Conservation (phyloP, 2,888 invertebrate genomes). For the Mythimna pallens region DNA sequence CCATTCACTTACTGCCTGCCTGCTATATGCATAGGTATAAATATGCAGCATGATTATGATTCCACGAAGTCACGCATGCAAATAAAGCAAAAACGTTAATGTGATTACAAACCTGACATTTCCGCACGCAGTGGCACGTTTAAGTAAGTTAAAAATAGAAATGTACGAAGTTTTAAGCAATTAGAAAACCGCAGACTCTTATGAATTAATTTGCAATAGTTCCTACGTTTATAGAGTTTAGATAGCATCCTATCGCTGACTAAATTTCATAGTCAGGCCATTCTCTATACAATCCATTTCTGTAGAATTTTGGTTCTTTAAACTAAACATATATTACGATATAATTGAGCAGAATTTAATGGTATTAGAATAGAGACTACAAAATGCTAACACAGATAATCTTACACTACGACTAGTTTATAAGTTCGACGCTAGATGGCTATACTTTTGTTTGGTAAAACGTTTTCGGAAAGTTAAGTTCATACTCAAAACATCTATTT, state of each 20-base stretch:
- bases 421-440: too few relatives aligned
- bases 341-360: too few relatives aligned
- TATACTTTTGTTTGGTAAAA: too few relatives aligned
- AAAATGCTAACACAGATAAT: too few relatives aligned
- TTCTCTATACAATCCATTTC: neutral
- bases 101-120: conserved; percentile 3
- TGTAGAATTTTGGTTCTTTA: too few relatives aligned
- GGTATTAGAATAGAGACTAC: too few relatives aligned
- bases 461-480: too few relatives aligned
- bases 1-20: too few relatives aligned
- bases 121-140: neutral
- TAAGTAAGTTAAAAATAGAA: conserved; percentile 14
- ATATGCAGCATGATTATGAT: neutral
- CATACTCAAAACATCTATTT: too few relatives aligned
- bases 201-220: conserved; percentile 25
- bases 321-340: neutral
- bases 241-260: neutral
- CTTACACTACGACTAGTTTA: too few relatives aligned
- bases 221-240: neutral
- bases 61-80: neutral
- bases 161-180: conserved; percentile 3
- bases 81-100: neutral
- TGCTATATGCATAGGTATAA: too few relatives aligned
- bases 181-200: conserved; percentile 9
- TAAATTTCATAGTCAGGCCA: neutral